Conservation (phyloP, 2,113 vertebrate species). For the Corapipo altera region DNA sequence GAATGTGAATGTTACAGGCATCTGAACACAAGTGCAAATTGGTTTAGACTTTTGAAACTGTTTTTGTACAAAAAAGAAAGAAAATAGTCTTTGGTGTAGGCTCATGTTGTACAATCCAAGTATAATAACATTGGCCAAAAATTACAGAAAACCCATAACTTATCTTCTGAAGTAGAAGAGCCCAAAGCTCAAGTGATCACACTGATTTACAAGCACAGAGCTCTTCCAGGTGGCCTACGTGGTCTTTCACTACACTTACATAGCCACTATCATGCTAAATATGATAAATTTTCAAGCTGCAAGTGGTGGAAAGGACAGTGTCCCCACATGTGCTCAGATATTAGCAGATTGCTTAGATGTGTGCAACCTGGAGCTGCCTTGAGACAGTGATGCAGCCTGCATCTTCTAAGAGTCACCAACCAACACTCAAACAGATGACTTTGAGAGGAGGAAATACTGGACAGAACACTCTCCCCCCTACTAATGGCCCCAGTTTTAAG, state of each 20-base stretch:
- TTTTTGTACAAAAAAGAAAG: background rate
- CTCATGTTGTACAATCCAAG: background rate
- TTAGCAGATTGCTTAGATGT: background rate
- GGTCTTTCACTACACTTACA: background rate
- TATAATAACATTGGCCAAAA: background rate
- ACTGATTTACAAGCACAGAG: accelerated
- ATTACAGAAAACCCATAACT: background rate
- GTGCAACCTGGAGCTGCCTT: background rate
- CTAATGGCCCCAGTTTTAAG: background rate
- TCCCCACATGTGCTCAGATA: background rate
- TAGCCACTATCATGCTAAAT: background rate
- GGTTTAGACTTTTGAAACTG: background rate
- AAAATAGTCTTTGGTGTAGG: background rate
- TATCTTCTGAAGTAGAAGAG: background rate
- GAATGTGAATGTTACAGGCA: background rate
- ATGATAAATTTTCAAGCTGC: background rate
- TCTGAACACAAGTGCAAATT: background rate
- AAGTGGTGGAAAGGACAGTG: background rate
- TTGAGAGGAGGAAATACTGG: background rate
- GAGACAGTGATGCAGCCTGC: background rate
- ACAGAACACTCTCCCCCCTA: background rate
- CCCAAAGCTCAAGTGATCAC: background rate
- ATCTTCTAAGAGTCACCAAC: background rate
- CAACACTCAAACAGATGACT: background rate
- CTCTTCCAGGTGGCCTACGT: accelerated